These are phyloP conservation scores for Plagodis pulveraria DNA, from an alignment of 2,888 invertebrate species.

Conservation along the genomic window DNA sequence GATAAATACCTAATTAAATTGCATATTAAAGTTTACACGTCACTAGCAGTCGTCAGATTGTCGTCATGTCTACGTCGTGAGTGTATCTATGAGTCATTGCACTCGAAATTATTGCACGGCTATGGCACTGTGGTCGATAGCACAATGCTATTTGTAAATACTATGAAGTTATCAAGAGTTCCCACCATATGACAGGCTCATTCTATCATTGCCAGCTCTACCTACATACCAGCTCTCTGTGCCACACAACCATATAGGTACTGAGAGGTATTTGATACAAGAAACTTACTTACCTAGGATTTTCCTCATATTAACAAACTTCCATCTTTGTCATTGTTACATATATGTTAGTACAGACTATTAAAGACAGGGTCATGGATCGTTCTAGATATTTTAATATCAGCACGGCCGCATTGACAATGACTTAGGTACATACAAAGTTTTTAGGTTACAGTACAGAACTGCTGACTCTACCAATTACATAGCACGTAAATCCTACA, in stretches of 20 bases:
- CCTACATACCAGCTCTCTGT: too few relatives aligned
- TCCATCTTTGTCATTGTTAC: too few relatives aligned
- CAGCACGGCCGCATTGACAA: slow-evolving; percentile 16
- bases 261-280: too few relatives aligned
- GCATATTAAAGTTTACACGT: slow-evolving; percentile 46
- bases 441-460: slow-evolving; percentile 25
- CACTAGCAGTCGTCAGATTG: slow-evolving; percentile 47
- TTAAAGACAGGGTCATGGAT: slow-evolving; percentile 5
- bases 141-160: slow-evolving; percentile 23
- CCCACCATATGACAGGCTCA: too few relatives aligned
- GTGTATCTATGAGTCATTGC: slow-evolving; percentile 50
- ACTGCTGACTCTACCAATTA: slow-evolving; percentile 8
- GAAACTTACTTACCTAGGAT: too few relatives aligned
- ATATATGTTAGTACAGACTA: background rate
- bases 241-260: too few relatives aligned
- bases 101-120: slow-evolving; percentile 44
- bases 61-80: slow-evolving; percentile 45
- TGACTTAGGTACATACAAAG: slow-evolving; percentile 20
- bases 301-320: too few relatives aligned
- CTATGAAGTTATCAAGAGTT: background rate
- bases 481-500: too few relatives aligned
- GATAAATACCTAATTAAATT: slow-evolving; percentile 34
- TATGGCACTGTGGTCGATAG: slow-evolving; percentile 26
- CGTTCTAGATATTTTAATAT: slow-evolving; percentile 9
- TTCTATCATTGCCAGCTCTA: too few relatives aligned